phyloP scores from a whole-genome alignment of 92 coral and sea anemone species.

The Epizoanthus illoricatus region DNA sequence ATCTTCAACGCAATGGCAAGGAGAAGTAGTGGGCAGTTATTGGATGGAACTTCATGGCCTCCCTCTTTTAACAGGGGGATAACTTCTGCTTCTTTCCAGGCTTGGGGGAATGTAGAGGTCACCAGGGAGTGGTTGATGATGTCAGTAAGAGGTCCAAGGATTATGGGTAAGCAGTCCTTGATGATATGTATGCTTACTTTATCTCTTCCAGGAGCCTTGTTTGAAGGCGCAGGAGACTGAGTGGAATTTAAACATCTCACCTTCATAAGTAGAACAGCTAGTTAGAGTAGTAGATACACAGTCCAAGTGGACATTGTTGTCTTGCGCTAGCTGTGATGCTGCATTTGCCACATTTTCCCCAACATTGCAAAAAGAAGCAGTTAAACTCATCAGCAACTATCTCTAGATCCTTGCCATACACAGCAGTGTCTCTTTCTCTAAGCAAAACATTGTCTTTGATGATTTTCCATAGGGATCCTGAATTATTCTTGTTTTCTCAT shows the following conservation, averaged over 20 bases:
- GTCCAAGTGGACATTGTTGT: too few species aligned
- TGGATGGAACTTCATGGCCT: conserved; percentile 45
- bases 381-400: conserved; percentile 37
- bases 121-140: conserved; percentile 47
- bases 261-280: too few species aligned
- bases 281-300: too few species aligned
- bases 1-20: conserved; percentile 54
- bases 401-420: conserved; percentile 31
- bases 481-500: conserved; percentile 41
- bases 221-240: conserved; percentile 16
- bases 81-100: conserved; percentile 56
- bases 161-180: conserved; percentile 53
- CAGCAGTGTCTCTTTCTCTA: not conserved
- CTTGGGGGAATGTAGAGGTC: conserved; percentile 50
- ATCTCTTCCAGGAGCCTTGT: conserved; percentile 62
- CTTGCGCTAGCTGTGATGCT: conserved; percentile 9
- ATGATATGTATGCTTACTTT: conserved; percentile 48
- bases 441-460: not conserved
- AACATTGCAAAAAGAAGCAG: conserved; percentile 36
- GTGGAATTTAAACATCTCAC: too few species aligned
- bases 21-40: conserved; percentile 52
- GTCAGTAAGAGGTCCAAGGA: conserved; percentile 52
- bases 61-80: conserved; percentile 58
- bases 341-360: conserved; percentile 41
- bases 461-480: conserved; percentile 11